A percentile compares a stretch with the other conserved stretches of the same genome.
These are phyloP conservation scores for Chirona hameri DNA, from an alignment of 2,888 invertebrate genomes.

Conservation along the genomic window DNA sequence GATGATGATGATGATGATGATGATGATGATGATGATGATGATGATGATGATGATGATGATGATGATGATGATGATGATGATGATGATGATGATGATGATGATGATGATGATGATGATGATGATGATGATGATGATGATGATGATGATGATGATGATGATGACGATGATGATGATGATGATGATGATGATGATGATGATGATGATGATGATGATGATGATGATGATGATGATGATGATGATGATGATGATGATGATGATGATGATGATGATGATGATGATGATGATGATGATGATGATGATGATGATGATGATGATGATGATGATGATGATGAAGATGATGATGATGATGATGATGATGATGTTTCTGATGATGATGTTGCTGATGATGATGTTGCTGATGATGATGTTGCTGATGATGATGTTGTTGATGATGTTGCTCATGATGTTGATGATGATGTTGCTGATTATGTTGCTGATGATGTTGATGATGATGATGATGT, in stretches of 20 bases:
- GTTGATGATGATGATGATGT: too few species aligned
- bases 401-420: too few species aligned
- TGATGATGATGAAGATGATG: background rate
- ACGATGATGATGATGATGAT: background rate
- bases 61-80: background rate
- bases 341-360: too few species aligned
- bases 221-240: background rate
- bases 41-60: background rate
- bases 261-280: background rate
- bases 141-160: background rate
- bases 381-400: too few species aligned
- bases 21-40: constrained; percentile 22
- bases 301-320: background rate
- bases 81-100: background rate
- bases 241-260: background rate
- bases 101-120: background rate
- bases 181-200: background rate
- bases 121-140: background rate
- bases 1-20: constrained; percentile 22
- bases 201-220: background rate
- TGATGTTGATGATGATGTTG: too few species aligned
- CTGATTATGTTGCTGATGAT: too few species aligned
- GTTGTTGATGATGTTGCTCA: too few species aligned
- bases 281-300: background rate
- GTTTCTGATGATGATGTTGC: too few species aligned